phyloP scores from a whole-genome alignment of 2,888 invertebrate species.

The Melinaea menophilus region DNA sequence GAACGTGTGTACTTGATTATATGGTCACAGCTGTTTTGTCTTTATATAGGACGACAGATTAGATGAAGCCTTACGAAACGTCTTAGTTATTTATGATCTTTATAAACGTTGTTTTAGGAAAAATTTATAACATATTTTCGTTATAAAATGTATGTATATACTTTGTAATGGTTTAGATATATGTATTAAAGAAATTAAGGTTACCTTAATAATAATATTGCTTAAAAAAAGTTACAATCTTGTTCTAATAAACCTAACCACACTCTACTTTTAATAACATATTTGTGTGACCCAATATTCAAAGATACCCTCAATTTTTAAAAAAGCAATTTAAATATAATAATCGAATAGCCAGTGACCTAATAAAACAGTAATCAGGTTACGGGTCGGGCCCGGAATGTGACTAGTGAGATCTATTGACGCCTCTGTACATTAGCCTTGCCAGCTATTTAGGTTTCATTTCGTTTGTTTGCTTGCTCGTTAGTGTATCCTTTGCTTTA shows the following conservation, averaged over 20 bases:
- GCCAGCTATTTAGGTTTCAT: constrained; percentile 60
- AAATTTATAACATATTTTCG: too few species aligned
- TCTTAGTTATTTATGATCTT: not conserved
- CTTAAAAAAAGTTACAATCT: too few species aligned
- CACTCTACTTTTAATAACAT: too few species aligned
- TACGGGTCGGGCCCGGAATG: constrained; percentile 57
- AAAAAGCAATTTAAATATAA: constrained; percentile 22
- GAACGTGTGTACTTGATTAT: constrained; percentile 60
- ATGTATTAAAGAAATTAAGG: too few species aligned
- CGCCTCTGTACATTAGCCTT: constrained; percentile 67
- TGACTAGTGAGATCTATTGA: constrained; percentile 53
- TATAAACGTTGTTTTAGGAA: not conserved
- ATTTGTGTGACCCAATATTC: not conserved
- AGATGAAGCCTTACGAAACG: constrained; percentile 11
- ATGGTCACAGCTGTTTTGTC: constrained; percentile 35
- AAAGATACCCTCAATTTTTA: constrained; percentile 9
- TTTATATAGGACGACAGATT: constrained; percentile 24
- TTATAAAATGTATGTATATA: too few species aligned
- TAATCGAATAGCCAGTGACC: constrained; percentile 39
- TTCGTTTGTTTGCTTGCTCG: constrained; percentile 45
- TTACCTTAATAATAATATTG: too few species aligned
- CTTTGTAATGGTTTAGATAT: too few species aligned
- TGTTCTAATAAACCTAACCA: too few species aligned
- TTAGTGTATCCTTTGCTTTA: constrained; percentile 32
- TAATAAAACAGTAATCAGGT: constrained; percentile 42